A percentile compares a stretch with the other conserved stretches of the same genome.
Conservation (phyloP, 1,140 invertebrate species). For the Drosophila malerkotliana region DNA sequence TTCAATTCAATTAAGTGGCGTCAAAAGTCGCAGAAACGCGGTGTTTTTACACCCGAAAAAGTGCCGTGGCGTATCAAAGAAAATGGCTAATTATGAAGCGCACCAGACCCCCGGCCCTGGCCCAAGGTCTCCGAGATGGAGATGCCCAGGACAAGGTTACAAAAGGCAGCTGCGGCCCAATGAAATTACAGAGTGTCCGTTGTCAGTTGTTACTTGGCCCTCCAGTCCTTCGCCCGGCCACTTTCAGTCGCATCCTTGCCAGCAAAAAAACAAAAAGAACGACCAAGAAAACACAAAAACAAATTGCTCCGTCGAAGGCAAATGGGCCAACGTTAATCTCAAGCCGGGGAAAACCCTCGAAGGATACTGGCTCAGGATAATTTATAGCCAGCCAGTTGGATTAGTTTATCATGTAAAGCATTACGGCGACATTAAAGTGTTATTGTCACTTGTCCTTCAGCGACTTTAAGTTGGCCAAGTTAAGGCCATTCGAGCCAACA, state of each 20-base stretch:
- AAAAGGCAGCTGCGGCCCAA: constrained; percentile 36
- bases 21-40: constrained; percentile 45
- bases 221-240: constrained; percentile 6
- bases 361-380: constrained; percentile 33
- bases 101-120: constrained; percentile 10
- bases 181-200: constrained; percentile 72
- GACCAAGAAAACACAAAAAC: constrained; percentile 37
- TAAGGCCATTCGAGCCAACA: constrained; percentile 13
- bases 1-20: constrained; percentile 74
- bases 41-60: constrained; percentile 15
- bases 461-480: constrained; percentile 8
- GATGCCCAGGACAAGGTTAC: constrained; percentile 23
- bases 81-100: constrained; percentile 52
- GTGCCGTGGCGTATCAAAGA: constrained; percentile 55
- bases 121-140: constrained; percentile 32
- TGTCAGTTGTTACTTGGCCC: constrained; percentile 22
- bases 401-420: constrained; percentile 39
- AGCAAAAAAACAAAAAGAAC: background rate
- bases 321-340: constrained; percentile 54
- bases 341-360: constrained; percentile 29
- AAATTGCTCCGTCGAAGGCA: constrained; percentile 46
- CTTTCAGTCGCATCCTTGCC: constrained; percentile 5
- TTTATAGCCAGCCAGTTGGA: constrained; percentile 38
- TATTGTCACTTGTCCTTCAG: constrained; percentile 17
- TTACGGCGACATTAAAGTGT: constrained; percentile 19